Base-by-base conservation (phyloP, 2,888 invertebrate genomes). In the Trachelus stipa region DNA sequence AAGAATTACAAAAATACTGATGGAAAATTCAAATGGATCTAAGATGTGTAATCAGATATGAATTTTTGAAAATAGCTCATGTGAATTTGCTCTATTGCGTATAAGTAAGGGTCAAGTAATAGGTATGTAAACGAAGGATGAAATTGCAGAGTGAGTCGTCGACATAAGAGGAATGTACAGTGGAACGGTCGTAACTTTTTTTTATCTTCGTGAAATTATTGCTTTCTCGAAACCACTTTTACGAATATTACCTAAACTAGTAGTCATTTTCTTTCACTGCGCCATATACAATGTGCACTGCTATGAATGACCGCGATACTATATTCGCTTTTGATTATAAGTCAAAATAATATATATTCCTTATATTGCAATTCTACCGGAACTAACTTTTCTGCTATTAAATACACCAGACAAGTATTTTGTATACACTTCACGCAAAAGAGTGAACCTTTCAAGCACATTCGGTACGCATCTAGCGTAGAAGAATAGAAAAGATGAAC, bases 391-490 rank as follows among this genome's bases (percentile, higher is more conserved):
- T 56, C 23, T 9, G 40, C 15, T 56, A 6, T 15, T 56, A 56
- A 56, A 56, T 23, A 23, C 1, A 56, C 40, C 6, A 56, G 23
- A 23, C 23, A 56, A 56, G 40, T 56, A 23, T 23, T 2, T 1
- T 56, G 9, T 56, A 56, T 56, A 12, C 12, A 9, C 23, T 77
- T 68, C 79, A 71, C 35, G 30, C 12, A 77, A 40, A 12, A 56
- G 56, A 37, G 34, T 23, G 9, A 79, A 33, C 33, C 15, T 73
- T 33, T 73, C 30, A 68, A 69, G 76, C 15, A 68, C 69, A 69
- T 74, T 68, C 76, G 34, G 35, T 76, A 73, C 30, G 68, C 73
- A 75, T 73, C 74, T 71, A 34, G 71, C 56, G 37, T 40, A n/a
- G 34, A 31, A 33, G 74, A 73, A 78, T 75, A 77, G 74, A 76